phyloP scores from a whole-genome alignment of 2,797 vertebrate genomes.

The Eleutherodactylus coqui region DNA sequence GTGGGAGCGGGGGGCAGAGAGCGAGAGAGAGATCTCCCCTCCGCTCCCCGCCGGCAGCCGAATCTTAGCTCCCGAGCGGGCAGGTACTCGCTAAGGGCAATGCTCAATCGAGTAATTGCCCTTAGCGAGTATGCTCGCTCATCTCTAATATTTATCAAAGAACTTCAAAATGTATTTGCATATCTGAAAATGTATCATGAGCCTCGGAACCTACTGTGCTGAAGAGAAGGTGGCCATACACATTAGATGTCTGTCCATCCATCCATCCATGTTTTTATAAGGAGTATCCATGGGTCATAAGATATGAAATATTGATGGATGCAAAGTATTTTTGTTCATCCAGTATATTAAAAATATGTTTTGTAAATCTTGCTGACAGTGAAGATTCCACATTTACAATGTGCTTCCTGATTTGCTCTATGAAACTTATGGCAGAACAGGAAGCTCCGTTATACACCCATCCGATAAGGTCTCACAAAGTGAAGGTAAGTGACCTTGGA shows the following conservation, averaged over 20 bases:
- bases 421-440: constrained; percentile 43
- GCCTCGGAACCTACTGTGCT: background rate
- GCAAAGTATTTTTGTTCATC: background rate
- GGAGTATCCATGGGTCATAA: too few relatives aligned
- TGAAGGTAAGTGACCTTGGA: constrained; percentile 57
- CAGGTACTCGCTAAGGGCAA: too few relatives aligned
- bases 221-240: background rate
- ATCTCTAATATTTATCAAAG: too few relatives aligned
- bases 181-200: background rate
- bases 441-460: constrained; percentile 53
- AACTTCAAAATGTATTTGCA: background rate
- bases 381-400: constrained; percentile 33
- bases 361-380: constrained; percentile 18
- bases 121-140: too few relatives aligned
- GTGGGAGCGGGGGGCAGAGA: too few relatives aligned
- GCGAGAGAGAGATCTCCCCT: too few relatives aligned
- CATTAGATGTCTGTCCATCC: background rate
- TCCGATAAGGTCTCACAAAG: constrained; percentile 28
- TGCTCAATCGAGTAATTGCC: too few relatives aligned
- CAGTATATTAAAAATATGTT: background rate
- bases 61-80: too few relatives aligned
- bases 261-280: background rate
- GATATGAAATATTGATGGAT: background rate
- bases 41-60: too few relatives aligned
- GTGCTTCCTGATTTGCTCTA: constrained; percentile 49